Conservation (phyloP, 2,113 vertebrate genomes). For the Thalassarche chlororhynchos region DNA sequence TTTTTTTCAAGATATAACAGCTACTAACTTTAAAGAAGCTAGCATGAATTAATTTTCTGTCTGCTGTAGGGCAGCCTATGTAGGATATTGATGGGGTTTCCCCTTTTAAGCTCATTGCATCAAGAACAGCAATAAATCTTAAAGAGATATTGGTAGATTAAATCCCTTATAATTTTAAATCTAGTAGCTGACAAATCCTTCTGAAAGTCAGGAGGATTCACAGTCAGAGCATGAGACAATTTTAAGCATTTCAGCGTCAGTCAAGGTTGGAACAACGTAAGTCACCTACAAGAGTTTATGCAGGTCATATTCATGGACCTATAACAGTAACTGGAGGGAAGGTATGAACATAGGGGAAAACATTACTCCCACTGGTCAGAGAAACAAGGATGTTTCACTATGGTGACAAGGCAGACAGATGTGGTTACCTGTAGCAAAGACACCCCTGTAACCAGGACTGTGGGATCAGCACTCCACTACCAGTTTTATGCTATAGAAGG, state of each 20-base stretch:
- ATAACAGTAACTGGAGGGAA: background rate
- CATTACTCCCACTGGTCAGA: background rate
- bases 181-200: background rate
- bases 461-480: background rate
- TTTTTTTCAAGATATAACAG: background rate
- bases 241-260: background rate
- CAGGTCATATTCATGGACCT: background rate
- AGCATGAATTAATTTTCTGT: background rate
- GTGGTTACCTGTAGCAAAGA: background rate
- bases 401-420: background rate
- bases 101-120: background rate
- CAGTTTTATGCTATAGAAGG: background rate
- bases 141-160: background rate
- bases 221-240: background rate
- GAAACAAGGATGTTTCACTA: background rate
- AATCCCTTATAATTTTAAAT: background rate
- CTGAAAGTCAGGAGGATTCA: background rate
- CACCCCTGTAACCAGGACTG: accelerated
- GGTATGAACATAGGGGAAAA: background rate
- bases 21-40: background rate
- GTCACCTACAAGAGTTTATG: background rate
- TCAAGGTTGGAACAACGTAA: background rate
- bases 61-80: background rate
- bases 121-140: background rate
- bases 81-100: background rate